Conservation (phyloP, 2,797 vertebrate species). For the Babyrousa celebensis region DNA sequence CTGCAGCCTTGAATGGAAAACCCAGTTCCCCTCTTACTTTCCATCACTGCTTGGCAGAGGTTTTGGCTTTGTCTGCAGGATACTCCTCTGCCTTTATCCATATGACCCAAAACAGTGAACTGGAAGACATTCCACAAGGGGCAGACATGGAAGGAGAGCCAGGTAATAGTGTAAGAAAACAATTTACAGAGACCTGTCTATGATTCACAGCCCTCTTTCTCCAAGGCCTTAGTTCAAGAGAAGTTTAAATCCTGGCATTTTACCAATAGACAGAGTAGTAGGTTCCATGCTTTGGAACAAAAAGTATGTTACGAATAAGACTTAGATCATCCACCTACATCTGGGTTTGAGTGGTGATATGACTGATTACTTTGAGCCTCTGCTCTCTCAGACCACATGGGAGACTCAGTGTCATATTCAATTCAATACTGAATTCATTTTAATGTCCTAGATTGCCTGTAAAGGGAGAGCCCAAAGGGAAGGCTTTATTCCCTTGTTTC, state of each 20-base stretch:
- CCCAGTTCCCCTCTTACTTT: background rate
- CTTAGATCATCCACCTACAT: background rate
- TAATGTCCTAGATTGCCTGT: background rate
- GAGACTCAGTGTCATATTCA: background rate
- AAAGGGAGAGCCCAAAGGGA: slow-evolving; percentile 5
- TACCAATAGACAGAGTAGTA: background rate
- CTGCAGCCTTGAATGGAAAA: background rate
- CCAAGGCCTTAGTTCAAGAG: slow-evolving; percentile 15
- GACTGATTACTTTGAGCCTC: background rate
- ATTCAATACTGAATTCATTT: background rate
- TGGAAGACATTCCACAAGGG: background rate
- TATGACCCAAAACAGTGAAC: slow-evolving; percentile 1
- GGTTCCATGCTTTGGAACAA: background rate
- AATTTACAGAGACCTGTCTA: background rate
- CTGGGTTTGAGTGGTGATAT: background rate
- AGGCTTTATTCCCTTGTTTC: background rate
- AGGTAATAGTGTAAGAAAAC: background rate
- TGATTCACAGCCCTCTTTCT: background rate
- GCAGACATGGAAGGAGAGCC: background rate
- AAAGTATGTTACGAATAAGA: slow-evolving; percentile 28
- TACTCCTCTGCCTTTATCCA: background rate
- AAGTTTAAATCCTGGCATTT: slow-evolving; percentile 15
- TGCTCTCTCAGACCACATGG: background rate
- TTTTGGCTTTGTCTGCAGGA: background rate
- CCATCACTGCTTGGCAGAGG: background rate